Conservation (phyloP, 2,113 vertebrate species). For the Carlito syrichta region DNA sequence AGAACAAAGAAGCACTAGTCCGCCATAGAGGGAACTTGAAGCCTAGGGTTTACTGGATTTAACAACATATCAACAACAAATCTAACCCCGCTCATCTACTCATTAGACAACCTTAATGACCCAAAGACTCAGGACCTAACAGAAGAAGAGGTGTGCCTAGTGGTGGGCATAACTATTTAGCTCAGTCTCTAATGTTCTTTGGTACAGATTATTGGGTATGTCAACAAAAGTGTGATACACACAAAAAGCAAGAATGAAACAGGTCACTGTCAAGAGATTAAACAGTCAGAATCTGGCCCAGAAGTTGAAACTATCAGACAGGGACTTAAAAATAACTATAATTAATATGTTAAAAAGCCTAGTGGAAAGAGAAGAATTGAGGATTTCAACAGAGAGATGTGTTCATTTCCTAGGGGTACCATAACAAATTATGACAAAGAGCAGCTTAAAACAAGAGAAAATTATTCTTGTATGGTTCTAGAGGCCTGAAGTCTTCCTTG, state of each 20-base stretch:
- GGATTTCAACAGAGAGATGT: neutral
- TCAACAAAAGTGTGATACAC: neutral
- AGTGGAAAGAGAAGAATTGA: neutral
- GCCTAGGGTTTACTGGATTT: neutral
- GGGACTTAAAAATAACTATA: slow-evolving; percentile 4
- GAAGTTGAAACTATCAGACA: neutral
- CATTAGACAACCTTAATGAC: neutral
- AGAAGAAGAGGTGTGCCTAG: neutral
- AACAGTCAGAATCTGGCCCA: neutral
- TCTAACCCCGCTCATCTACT: neutral
- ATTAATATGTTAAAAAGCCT: neutral
- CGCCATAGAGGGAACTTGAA: neutral
- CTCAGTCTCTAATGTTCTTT: neutral
- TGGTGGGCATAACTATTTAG: neutral
- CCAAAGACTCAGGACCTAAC: neutral
- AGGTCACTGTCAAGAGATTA: slow-evolving; percentile 19
- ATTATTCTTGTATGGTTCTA: neutral
- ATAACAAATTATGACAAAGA: neutral
- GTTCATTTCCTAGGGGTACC: neutral
- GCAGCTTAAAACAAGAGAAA: neutral
- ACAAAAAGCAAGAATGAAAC: slow-evolving; percentile 15
- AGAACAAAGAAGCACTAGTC: neutral
- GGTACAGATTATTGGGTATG: neutral
- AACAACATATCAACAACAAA: neutral
- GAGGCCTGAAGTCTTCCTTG: neutral